Percentiles rank a stretch among this genome's conserved stretches.
Evolutionary conservation across 2,888 invertebrate genomes (phyloP).

Genomic region (Geophilus truncorum): DNA sequence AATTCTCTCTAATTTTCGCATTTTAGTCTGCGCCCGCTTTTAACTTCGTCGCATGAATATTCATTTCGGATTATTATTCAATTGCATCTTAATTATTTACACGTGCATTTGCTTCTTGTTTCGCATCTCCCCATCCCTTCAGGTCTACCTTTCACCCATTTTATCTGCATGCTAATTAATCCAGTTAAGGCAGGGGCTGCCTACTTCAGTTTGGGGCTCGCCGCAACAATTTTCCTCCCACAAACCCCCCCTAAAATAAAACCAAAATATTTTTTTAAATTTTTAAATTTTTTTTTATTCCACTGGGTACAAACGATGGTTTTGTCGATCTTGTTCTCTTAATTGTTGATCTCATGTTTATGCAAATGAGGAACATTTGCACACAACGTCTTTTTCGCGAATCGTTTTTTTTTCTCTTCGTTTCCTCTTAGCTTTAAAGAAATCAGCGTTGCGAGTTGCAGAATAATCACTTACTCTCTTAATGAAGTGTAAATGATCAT

Average conservation of each 20-base stretch:
- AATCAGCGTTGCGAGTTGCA: neutral
- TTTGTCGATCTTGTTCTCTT: neutral
- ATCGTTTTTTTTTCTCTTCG: neutral
- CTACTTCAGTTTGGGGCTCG: neutral
- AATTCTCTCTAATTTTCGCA: neutral
- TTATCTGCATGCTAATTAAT: slow-evolving; percentile 12
- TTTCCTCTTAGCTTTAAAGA: neutral
- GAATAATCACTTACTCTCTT: slow-evolving; percentile 14
- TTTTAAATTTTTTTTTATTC: neutral
- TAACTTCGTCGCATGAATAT: neutral
- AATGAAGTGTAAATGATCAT: slow-evolving; percentile 28
- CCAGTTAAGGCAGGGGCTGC: neutral
- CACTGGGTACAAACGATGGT: neutral
- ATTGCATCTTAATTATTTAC: slow-evolving; percentile 30
- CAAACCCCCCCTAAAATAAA: neutral
- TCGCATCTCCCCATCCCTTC: neutral
- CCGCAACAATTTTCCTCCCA: neutral
- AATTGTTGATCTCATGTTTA: slow-evolving; percentile 2
- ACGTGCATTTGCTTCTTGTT: neutral
- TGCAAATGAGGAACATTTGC: slow-evolving; percentile 3
- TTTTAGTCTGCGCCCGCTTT: neutral
- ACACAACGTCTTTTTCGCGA: neutral
- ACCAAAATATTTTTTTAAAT: neutral
- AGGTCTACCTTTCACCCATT: slow-evolving; percentile 1
- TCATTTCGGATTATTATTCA: slow-evolving; percentile 22